phyloP scores from a whole-genome alignment of 2,797 vertebrate species.

The Lerista edwardsae region DNA sequence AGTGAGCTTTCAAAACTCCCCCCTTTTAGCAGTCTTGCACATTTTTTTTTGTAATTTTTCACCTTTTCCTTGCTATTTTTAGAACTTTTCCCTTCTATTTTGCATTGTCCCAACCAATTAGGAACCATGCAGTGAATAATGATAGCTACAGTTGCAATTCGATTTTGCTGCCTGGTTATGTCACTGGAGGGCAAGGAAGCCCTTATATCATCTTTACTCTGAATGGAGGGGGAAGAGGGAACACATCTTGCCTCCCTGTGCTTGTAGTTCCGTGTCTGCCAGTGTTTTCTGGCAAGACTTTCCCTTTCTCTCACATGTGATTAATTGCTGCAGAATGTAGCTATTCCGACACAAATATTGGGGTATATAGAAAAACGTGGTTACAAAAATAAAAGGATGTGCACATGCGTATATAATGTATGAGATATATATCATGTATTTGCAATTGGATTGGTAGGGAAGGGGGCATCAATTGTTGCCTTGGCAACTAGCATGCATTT shows the following conservation, averaged over 20 bases:
- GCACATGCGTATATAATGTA: not conserved
- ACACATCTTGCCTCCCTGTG: not conserved
- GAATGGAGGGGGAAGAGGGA: not conserved
- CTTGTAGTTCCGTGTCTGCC: not conserved
- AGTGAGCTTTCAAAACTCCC: too few relatives aligned
- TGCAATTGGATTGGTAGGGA: too few relatives aligned
- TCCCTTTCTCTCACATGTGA: not conserved
- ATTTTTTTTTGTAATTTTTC: not conserved
- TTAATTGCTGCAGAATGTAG: not conserved
- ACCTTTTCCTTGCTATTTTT: not conserved
- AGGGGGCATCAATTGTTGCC: not conserved
- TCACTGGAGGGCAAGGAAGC: not conserved
- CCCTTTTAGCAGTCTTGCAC: not conserved
- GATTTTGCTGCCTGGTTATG: not conserved
- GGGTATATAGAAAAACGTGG: not conserved
- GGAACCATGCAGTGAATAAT: not conserved
- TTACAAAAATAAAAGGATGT: constrained; percentile 22
- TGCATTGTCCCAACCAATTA: not conserved
- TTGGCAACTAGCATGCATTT: not conserved
- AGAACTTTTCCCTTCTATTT: not conserved
- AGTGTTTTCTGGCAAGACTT: not conserved
- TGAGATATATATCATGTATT: not conserved
- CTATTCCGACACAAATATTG: not conserved
- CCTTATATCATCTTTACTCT: not conserved
- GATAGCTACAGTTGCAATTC: not conserved